Evolutionary conservation across 2,888 invertebrate species (phyloP).

Genomic region (Leptopilina myrica): DNA sequence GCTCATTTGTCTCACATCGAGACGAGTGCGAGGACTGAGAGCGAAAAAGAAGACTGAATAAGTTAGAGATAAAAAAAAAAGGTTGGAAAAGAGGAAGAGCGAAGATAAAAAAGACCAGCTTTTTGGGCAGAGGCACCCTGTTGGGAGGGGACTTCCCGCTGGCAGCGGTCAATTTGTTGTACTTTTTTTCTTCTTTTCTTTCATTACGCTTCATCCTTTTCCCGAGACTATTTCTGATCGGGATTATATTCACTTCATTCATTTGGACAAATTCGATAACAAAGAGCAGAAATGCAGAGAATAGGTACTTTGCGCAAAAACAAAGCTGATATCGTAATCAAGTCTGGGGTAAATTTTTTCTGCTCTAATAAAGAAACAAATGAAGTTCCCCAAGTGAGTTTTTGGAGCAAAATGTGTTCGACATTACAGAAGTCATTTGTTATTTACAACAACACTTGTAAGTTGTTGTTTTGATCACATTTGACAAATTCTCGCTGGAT

Average conservation of each 20-base stretch:
- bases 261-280: slow-evolving; percentile 27
- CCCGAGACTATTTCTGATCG: slow-evolving; percentile 31
- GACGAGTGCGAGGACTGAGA: slow-evolving; percentile 62
- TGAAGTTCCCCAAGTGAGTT: too few relatives aligned
- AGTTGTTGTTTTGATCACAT: too few relatives aligned
- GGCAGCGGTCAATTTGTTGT: slow-evolving; percentile 55
- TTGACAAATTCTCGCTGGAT: too few relatives aligned
- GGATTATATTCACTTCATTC: not conserved
- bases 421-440: too few relatives aligned
- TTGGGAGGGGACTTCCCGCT: slow-evolving; percentile 68
- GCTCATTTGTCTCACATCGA: slow-evolving; percentile 76
- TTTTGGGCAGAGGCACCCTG: slow-evolving; percentile 72
- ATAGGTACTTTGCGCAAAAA: not conserved
- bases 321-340: not conserved
- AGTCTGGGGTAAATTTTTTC: too few relatives aligned
- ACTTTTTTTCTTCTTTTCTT: slow-evolving; percentile 49
- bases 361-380: too few relatives aligned
- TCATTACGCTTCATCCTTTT: slow-evolving; percentile 51
- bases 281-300: slow-evolving; percentile 22
- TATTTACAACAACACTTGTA: too few relatives aligned
- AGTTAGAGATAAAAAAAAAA: slow-evolving; percentile 42
- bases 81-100: slow-evolving; percentile 1
- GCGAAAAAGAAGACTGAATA: slow-evolving; percentile 50
- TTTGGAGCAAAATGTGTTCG: too few relatives aligned
- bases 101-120: slow-evolving; percentile 50